Base-by-base conservation (phyloP, 2,797 vertebrate species). In the Paguma larvata region DNA sequence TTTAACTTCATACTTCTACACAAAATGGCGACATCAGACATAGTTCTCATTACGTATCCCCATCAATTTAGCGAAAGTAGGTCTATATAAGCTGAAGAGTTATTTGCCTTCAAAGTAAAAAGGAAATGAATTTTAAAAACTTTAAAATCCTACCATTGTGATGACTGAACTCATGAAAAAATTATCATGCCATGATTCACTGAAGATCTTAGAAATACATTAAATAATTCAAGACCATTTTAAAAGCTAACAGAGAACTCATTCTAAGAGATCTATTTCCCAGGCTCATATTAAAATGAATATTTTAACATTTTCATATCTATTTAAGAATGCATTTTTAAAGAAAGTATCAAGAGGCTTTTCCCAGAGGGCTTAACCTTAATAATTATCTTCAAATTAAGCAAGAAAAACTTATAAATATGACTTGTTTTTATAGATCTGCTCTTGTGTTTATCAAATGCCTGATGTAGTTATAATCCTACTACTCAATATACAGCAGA, bases 201-300 rank as follows among this genome's bases (percentile, higher is more conserved):
- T 80, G 70, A 97, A 92, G 89, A 97, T 89, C 70, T 91, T 91
- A 96, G 70, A 97, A 96, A 91, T 89, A 93, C 14, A 94, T 93
- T 97, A 96, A 98, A 98, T 98, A 97, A 97, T 98, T 96, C 51
- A 97, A 84, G 46, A 82, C 46, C 75, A 87, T 97, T 98, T 97
- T 97, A 97, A 91, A 96, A 96, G 86, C 86, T 95, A 97, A 95
- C 59, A 97, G 89, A 85, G 75, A 94, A 63, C 70, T 97, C 41
- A 51, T 97, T 97, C 62, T 94, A 95, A 91, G 65, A 95, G 46
- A 97, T 89, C 44, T 94, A 96, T 97, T 97, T 95, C 78, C 63
- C 46, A 89, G 34, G 6, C 62, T 91, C n/a, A 94, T 93, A 94
- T 95, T 94, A 91, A 68, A 86, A 97, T 96, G 51, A 97, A 97